Evolutionary conservation across 1,140 invertebrate genomes (phyloP).

Genomic region (Hermetia illucens): DNA sequence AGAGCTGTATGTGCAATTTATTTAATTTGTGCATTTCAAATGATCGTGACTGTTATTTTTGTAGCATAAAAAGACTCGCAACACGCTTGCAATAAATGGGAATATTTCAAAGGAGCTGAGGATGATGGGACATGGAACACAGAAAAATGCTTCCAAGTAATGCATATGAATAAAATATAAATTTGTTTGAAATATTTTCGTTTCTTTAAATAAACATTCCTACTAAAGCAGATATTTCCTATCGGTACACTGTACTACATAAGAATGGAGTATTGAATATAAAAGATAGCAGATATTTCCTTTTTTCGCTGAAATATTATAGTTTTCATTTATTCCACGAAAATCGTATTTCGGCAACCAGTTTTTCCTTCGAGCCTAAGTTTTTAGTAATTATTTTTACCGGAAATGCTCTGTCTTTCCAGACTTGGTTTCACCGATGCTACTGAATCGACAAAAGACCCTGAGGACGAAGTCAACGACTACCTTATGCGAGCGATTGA

Average conservation of each 20-base stretch:
- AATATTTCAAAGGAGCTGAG: slow-evolving; percentile 75
- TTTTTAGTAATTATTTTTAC: too few relatives aligned
- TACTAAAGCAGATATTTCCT: too few relatives aligned
- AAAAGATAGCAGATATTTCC: too few relatives aligned
- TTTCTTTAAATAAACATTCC: too few relatives aligned
- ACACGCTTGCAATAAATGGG: slow-evolving; percentile 49
- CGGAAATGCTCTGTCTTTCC: slow-evolving; percentile 5
- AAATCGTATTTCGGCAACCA: too few relatives aligned
- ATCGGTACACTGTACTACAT: too few relatives aligned
- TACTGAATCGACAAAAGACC: slow-evolving; percentile 49
- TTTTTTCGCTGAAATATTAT: background rate
- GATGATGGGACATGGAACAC: slow-evolving; percentile 69
- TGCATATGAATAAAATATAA: background rate
- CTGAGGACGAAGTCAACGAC: slow-evolving; percentile 87
- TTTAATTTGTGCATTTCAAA: slow-evolving; percentile 2
- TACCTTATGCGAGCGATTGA: slow-evolving; percentile 88
- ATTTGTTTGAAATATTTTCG: too few relatives aligned
- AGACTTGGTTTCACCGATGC: slow-evolving; percentile 50
- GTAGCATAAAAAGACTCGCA: slow-evolving; percentile 39
- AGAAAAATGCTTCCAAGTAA: slow-evolving; percentile 54
- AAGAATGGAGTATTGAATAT: too few relatives aligned
- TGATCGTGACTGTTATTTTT: slow-evolving; percentile 2
- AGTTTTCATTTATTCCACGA: background rate
- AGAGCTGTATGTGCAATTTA: slow-evolving; percentile 39
- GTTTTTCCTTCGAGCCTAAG: too few relatives aligned